Evolutionary conservation across 2,888 invertebrate genomes (phyloP), one percentile per base, ranked within the genome.

Genomic region (Bursaphelenchus okinawaensis): DNA sequence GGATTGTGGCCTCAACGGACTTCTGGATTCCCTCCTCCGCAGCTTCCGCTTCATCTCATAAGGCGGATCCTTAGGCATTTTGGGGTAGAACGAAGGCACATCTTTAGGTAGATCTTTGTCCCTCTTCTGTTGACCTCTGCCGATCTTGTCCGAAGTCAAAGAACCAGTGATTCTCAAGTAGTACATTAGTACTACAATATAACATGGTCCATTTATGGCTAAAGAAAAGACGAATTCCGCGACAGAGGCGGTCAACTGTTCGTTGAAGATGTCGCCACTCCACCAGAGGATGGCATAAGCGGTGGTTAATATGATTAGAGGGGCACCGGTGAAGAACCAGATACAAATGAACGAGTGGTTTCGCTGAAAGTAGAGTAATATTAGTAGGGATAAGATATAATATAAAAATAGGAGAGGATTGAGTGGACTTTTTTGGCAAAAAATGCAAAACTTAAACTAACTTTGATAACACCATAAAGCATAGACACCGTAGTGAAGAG

Each of bases 261-360:
- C 80, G 56, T 75, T 79, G 71, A 81, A 80, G 28, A 81, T 70
- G 62, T 80, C 80, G 24, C 80, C 80, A 28, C 66, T 61, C 80
- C 80, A 80, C 80, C 80, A 80, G 4, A 80, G 56, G 0, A 80
- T 76, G 7, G 79, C 73, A 56, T 81, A 80, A 1, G 75, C 75
- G 1, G 79, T 81, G 8, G 72, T 72, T 68, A 79, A 68, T 12
- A 75, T 68, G 52, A 78, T 74, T 9, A 76, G 60, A 9, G 75
- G 74, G 1, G 69, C 65, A 4, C 70, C 70, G 0, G 80, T 74
- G 69, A 72, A 72, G 55, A 80, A 77, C 74, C 76, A 80, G 3
- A 79, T 77, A 66, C 74, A 74, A 51, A 81, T 71, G 12, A 72
- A 69, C 20, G 70, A 69, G 61, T 72, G 66, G 7, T 63, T 40